These are phyloP conservation scores for Gryon sp. DNA, from an alignment of 1,140 invertebrate species.

Conservation along the genomic window DNA sequence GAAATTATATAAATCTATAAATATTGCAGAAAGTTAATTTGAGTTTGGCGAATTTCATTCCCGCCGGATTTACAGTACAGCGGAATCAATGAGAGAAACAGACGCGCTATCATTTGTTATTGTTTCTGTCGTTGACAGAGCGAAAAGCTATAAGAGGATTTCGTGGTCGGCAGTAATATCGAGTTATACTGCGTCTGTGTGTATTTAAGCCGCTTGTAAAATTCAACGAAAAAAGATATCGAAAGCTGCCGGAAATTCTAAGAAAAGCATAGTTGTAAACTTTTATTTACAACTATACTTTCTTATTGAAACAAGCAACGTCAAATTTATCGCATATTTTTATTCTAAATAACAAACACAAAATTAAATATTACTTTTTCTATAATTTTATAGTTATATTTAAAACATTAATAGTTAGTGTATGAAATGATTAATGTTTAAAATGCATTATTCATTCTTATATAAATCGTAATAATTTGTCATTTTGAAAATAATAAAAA, in stretches of 20 bases:
- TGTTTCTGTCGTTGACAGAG: constrained; percentile 39
- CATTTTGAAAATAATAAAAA: no score
- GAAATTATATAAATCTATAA: no score
- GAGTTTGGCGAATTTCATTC: constrained; percentile 9
- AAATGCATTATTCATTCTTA: no score
- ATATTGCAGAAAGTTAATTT: constrained; percentile 29
- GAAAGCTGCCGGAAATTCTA: no score
- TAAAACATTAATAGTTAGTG: no score
- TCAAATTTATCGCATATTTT: no score
- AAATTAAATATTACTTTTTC: no score
- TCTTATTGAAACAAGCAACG: no score
- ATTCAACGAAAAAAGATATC: constrained; percentile 28
- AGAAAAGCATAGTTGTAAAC: background rate
- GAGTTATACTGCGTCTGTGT: constrained; percentile 36
- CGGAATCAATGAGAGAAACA: constrained; percentile 12
- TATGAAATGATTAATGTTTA: no score
- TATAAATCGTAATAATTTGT: no score
- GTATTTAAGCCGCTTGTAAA: constrained; percentile 47
- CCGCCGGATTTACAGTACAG: constrained; percentile 24
- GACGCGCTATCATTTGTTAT: constrained; percentile 39
- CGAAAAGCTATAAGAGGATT: constrained; percentile 48
- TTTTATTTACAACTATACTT: background rate
- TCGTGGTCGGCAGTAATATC: constrained; percentile 31
- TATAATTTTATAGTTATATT: no score
- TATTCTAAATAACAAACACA: no score